A percentile compares a stretch with the other conserved stretches of the same genome.
Conservation (phyloP, 2,113 vertebrate genomes). For the Lichenostomus cassidix region DNA sequence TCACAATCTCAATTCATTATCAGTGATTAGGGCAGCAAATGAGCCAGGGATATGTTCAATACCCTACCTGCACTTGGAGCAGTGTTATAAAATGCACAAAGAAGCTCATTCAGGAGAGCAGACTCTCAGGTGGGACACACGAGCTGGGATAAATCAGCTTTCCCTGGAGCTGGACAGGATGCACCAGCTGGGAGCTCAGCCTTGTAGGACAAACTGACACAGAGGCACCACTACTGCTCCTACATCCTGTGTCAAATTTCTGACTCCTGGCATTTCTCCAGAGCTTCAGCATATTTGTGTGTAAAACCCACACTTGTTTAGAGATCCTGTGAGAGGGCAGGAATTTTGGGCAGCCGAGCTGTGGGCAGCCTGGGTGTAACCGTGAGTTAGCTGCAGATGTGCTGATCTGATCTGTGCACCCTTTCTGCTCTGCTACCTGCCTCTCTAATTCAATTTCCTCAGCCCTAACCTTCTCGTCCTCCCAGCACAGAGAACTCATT, state of each 20-base stretch:
- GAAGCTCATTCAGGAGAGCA: neutral
- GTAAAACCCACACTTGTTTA: neutral
- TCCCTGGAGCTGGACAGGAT: neutral
- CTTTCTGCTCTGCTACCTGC: neutral
- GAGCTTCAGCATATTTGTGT: neutral
- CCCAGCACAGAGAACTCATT: neutral
- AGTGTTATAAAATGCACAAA: neutral
- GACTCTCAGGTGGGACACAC: neutral
- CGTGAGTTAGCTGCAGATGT: fast-evolving
- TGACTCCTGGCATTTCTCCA: neutral
- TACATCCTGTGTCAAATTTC: neutral
- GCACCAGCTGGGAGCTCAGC: neutral
- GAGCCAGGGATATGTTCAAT: neutral
- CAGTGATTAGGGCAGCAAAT: neutral
- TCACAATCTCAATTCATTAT: neutral
- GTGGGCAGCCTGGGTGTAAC: neutral
- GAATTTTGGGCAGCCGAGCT: neutral
- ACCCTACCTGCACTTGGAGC: neutral
- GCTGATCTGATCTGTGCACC: neutral
- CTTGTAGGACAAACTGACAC: fast-evolving
- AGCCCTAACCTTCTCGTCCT: neutral
- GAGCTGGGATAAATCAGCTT: neutral
- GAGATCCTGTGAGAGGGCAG: neutral
- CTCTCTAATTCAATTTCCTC: neutral
- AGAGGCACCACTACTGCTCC: fast-evolving